Conservation (phyloP, 2,888 invertebrate species). For the Lymantria monacha region DNA sequence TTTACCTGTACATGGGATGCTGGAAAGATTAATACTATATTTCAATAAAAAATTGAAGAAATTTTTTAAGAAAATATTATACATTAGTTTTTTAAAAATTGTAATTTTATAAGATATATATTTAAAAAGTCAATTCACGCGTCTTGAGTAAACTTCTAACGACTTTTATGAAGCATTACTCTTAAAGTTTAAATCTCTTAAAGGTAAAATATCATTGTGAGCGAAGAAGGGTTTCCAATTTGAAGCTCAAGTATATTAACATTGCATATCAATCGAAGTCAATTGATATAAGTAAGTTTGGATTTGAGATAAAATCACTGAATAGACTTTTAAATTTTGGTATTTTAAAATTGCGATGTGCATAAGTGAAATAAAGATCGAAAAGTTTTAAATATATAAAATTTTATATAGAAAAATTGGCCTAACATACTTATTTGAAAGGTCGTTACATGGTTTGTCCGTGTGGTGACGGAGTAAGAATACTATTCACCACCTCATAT, state of each 20-base stretch:
- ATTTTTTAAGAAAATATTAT: no score
- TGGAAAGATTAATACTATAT: no score
- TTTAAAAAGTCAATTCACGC: neutral
- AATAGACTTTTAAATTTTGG: neutral
- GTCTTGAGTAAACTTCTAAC: neutral
- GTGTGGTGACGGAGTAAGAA: no score
- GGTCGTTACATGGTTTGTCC: no score
- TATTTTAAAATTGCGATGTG: neutral
- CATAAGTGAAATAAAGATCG: neutral
- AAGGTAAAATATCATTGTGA: neutral
- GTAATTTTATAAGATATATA: neutral
- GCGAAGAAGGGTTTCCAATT: neutral
- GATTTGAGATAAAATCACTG: constrained; percentile 1
- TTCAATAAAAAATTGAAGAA: no score
- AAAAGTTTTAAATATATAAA: no score
- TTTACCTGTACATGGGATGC: no score
- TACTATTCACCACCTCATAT: no score
- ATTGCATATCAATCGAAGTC: constrained; percentile 1
- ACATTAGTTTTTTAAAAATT: neutral
- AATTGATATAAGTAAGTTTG: constrained; percentile 1
- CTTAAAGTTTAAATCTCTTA: neutral
- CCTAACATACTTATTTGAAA: no score
- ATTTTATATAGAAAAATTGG: no score
- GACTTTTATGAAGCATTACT: neutral
- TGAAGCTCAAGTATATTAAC: constrained; percentile 1